A percentile compares a stretch with the other conserved stretches of the same genome.
phyloP scores from a whole-genome alignment of 2,113 vertebrate species.

The Ciconia stormi region DNA sequence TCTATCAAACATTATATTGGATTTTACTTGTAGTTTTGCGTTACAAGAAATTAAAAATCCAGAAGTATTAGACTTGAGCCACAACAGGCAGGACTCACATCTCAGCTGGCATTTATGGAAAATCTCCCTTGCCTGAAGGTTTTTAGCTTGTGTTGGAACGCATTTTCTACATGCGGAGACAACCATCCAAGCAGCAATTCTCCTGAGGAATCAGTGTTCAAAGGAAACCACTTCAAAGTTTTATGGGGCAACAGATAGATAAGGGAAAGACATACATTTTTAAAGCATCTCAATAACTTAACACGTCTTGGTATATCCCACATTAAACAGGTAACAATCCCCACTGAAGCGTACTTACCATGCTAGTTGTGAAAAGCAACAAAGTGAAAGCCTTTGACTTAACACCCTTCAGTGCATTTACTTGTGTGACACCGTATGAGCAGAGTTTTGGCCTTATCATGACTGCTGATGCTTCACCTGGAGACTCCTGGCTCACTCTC shows the following conservation, averaged over 20 bases:
- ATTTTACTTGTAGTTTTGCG: conserved; percentile 65
- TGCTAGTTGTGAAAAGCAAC: conserved; percentile 59
- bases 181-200: conserved; percentile 65
- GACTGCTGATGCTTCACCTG: neutral
- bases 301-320: conserved; percentile 67
- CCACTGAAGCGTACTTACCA: neutral
- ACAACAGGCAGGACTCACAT: conserved; percentile 65
- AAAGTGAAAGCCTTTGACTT: conserved; percentile 25
- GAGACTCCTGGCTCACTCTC: conserved; percentile 20
- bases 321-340: conserved; percentile 48
- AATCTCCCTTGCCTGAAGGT: conserved; percentile 70
- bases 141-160: conserved; percentile 74
- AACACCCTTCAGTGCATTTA: conserved; percentile 13
- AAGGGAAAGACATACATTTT: conserved; percentile 40
- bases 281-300: conserved; percentile 68
- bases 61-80: conserved; percentile 71
- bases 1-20: conserved; percentile 71
- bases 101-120: conserved; percentile 71
- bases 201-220: conserved; percentile 71
- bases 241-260: conserved; percentile 66
- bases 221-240: conserved; percentile 57
- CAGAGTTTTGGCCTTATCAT: neutral
- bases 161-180: conserved; percentile 69
- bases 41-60: conserved; percentile 70
- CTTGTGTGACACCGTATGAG: fast-evolving